Percentiles rank a stretch among this genome's conserved stretches.
phyloP scores from a whole-genome alignment of 2,797 vertebrate genomes.

The Trematomus bernacchii region DNA sequence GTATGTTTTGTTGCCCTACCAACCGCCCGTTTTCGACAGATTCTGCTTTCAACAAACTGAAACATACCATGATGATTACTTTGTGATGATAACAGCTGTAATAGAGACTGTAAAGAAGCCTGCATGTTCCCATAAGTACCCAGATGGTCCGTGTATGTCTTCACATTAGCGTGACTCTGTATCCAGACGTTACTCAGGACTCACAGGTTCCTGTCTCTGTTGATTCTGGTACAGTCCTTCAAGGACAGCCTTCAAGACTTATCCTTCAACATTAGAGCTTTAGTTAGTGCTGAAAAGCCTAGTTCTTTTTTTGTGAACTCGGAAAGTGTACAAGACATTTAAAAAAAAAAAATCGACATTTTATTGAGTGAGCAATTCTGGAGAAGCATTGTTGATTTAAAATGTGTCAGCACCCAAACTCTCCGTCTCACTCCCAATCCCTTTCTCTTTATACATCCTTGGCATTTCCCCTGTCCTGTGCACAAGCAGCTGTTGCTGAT shows the following conservation, averaged over 20 bases:
- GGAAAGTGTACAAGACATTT: too few species aligned
- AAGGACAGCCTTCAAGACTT: neutral
- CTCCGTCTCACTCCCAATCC: too few species aligned
- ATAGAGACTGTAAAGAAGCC: slow-evolving; percentile 3
- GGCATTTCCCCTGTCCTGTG: too few species aligned
- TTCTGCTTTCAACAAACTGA: slow-evolving; percentile 17
- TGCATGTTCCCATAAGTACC: slow-evolving; percentile 2
- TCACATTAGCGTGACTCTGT: slow-evolving; percentile 24
- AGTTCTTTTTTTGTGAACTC: neutral
- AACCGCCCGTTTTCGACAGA: neutral
- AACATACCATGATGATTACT: neutral
- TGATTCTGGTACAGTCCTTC: neutral
- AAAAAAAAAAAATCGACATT: too few species aligned
- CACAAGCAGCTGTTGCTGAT: too few species aligned
- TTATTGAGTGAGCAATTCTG: too few species aligned
- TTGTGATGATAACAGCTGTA: slow-evolving; percentile 11
- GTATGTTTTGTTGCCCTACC: neutral
- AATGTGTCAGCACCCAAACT: too few species aligned
- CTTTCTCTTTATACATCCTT: too few species aligned
- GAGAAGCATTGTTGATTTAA: too few species aligned
- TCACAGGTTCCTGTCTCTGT: slow-evolving; percentile 11
- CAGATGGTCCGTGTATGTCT: slow-evolving; percentile 25
- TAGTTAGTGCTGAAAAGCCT: neutral
- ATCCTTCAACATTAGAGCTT: neutral
- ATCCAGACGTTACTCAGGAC: slow-evolving; percentile 21